Conservation (phyloP, 1,140 invertebrate genomes). For the Drosophila novamexicana region DNA sequence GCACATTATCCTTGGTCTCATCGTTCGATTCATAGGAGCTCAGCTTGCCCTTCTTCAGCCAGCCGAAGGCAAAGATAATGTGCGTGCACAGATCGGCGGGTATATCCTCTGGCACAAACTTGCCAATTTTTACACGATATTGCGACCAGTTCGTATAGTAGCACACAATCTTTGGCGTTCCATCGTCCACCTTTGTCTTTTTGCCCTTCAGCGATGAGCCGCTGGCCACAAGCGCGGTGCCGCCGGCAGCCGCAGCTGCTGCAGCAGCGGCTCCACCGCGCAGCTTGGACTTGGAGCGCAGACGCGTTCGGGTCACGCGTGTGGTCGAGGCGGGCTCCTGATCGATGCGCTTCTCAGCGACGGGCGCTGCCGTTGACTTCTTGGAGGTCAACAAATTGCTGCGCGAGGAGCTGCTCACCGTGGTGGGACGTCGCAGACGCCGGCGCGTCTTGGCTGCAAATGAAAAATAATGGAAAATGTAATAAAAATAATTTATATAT, state of each 20-base stretch:
- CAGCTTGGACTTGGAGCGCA: constrained; percentile 86
- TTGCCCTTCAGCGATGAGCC: constrained; percentile 85
- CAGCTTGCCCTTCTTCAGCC: constrained; percentile 97
- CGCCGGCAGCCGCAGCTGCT: constrained; percentile 86
- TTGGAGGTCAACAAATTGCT: constrained; percentile 84
- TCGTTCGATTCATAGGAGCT: constrained; percentile 96
- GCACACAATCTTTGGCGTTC: constrained; percentile 91
- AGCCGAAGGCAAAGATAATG: constrained; percentile 97
- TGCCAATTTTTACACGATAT: constrained; percentile 95
- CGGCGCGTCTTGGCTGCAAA: constrained; percentile 84
- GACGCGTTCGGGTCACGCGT: constrained; percentile 88
- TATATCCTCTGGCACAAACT: constrained; percentile 97
- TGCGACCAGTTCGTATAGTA: constrained; percentile 99
- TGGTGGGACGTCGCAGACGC: constrained; percentile 86
- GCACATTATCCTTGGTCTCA: constrained; percentile 95
- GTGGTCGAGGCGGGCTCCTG: constrained; percentile 86
- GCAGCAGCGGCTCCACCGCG: constrained; percentile 86
- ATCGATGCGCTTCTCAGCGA: constrained; percentile 85
- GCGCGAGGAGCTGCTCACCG: constrained; percentile 80
- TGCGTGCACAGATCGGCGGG: constrained; percentile 97
- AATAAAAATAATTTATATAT: neutral
- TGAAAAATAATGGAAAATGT: constrained; percentile 4
- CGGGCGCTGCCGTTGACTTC: constrained; percentile 82
- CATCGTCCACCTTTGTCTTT: constrained; percentile 88
- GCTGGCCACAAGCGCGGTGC: constrained; percentile 86